These are phyloP conservation scores for Drosophila nasuta DNA, from an alignment of 1,140 invertebrate species.

Conservation along the genomic window DNA sequence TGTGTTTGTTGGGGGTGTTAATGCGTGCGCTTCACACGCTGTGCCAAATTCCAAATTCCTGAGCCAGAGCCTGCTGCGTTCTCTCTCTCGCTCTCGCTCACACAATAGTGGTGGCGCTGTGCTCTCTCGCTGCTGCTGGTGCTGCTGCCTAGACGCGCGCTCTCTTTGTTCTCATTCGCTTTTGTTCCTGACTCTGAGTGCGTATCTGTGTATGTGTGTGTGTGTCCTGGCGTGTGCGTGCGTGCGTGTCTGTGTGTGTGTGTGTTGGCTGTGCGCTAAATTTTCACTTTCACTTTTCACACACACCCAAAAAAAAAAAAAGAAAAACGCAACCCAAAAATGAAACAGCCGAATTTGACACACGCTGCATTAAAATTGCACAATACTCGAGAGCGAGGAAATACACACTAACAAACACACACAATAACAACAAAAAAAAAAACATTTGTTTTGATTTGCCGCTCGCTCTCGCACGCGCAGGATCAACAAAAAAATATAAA, in stretches of 20 bases:
- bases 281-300: constrained; percentile 83
- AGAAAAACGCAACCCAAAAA: constrained; percentile 26
- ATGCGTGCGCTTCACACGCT: constrained; percentile 66
- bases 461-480: constrained; percentile 26
- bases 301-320: constrained; percentile 76
- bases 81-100: constrained; percentile 32
- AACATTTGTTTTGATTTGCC: constrained; percentile 50
- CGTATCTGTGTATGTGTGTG: background rate
- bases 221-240: background rate
- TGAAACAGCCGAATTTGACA: constrained; percentile 14
- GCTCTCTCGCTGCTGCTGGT: background rate
- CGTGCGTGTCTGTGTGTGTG: constrained; percentile 24
- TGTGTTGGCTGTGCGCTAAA: constrained; percentile 59
- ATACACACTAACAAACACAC: constrained; percentile 19
- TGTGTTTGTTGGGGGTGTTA: constrained; percentile 57
- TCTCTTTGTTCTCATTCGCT: constrained; percentile 36
- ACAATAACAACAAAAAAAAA: constrained; percentile 1
- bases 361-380: constrained; percentile 14
- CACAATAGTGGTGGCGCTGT: constrained; percentile 7
- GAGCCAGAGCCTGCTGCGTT: constrained; percentile 12
- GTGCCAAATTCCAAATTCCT: constrained; percentile 61
- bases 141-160: constrained; percentile 16
- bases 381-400: background rate
- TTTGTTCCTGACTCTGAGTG: constrained; percentile 11
- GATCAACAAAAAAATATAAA: constrained; percentile 18